Base-by-base conservation (phyloP, 2,113 vertebrate species). In the Procavia capensis region DNA sequence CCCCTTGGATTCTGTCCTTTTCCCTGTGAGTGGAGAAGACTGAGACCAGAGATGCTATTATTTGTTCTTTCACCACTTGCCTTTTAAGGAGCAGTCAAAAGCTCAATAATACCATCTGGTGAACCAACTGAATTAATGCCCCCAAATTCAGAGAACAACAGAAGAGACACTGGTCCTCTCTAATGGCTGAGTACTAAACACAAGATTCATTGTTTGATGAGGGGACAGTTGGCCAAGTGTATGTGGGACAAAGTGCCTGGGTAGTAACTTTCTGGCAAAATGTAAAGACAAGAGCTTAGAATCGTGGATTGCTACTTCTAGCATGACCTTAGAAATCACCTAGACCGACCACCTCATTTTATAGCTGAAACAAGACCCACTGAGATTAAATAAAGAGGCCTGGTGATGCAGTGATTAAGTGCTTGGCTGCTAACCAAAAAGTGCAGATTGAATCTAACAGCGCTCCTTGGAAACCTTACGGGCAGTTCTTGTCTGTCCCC, bases 41-140 rank as follows among this genome's bases (percentile, higher is more conserved):
- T 50, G 57, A 78, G 87, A 54, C 13, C 0, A 0, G 8, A 8
- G 0, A 14, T 0, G 6, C 9, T 3, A 0, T 6, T 19, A 2
- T 76, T 63, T 93, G 16, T 85, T 61, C 66, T 90, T 31, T 39
- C 34, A 20, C n/a, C 24, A 2, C 9, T 31, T 17, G 39, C 85
- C 76, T 96, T 76, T 39, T 19, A 34, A 82, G 74, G 80, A 14
- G 14, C 76, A 27, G 34, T 11, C 39, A 45, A 80, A 74, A 75
- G 45, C 85, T 11, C 34, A 8, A 2, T 36, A n/a, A 84, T 84
- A 19, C 63, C 34, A 13, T 74, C 14, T 63, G 43, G 43, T 59
- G 45, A 82, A 45, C n/a, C 27, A 66, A 50, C 11, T 0, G 59
- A 93, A 41, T 6, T 25, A 9, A 13, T 41, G 45, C 29, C 31